Evolutionary conservation across 2,797 vertebrate genomes (phyloP).

Genomic region (Uromys caudimaculatus): DNA sequence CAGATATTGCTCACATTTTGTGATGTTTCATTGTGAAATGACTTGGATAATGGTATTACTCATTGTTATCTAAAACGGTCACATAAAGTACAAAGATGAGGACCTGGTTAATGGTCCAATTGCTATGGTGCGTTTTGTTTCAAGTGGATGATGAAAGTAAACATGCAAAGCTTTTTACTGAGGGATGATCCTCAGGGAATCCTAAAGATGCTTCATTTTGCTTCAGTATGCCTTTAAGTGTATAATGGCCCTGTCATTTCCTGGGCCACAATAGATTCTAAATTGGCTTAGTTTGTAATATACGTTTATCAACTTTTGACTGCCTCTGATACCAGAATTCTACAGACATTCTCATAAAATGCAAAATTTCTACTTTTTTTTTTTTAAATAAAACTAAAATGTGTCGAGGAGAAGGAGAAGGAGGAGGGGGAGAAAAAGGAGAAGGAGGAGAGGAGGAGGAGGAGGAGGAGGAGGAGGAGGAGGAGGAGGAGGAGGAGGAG

Average conservation of each 20-base stretch:
- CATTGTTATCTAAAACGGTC: not conserved
- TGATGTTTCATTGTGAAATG: conserved; percentile 12
- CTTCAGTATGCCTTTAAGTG: not conserved
- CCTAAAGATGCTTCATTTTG: conserved; percentile 25
- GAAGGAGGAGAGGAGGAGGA: no score
- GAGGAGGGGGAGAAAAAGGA: no score
- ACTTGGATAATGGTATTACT: not conserved
- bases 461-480: no score
- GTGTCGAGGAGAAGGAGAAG: not conserved
- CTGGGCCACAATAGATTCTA: not conserved
- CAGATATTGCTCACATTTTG: conserved; percentile 12
- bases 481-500: no score
- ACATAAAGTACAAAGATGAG: conserved; percentile 33
- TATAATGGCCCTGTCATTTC: not conserved
- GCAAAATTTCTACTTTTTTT: no score
- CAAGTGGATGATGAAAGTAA: conserved; percentile 10
- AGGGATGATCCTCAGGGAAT: not conserved
- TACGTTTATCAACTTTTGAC: not conserved
- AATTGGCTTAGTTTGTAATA: not conserved
- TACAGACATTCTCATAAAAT: not conserved
- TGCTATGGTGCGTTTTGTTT: conserved; percentile 44
- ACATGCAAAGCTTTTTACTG: not conserved
- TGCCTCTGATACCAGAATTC: conserved; percentile 31
- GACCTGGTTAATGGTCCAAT: conserved; percentile 8
- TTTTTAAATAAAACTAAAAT: conserved; percentile 32